Base-by-base conservation (phyloP, 2,113 vertebrate species). In the Chionodraco myersi region DNA sequence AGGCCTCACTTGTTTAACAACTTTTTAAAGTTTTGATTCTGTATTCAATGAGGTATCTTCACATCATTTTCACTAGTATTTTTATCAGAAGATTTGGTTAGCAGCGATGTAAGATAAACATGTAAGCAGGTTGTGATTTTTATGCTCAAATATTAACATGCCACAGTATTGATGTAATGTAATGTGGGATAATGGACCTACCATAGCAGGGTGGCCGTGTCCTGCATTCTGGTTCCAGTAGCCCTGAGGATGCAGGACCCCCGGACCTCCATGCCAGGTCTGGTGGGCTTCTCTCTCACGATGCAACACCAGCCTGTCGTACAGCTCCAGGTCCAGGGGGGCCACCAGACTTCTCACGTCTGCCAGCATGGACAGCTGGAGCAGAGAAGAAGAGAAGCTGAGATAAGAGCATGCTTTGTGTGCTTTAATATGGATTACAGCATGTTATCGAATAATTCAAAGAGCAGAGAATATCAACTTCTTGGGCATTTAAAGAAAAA, bases 231-330 rank as follows among this genome's bases (percentile, higher is more conserved):
- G 72, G 52, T 67, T 60, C 51, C 76, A 84, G 47, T 49, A 78
- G 51, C 58, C 59, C 48, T 71, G 77, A 36, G 90, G 82, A 10
- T 0, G 85, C 3, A 23, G 91, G 75, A 77, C 51, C n/a, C 87
- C 85, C 7, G 83, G 91, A 84, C 0, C 92, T 75, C 94, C 95
- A 73, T 97, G 96, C 30, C 95, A 96, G 0, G 95, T 94, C 79
- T 96, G 96, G 95, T 97, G 96, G 6, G 95, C 95, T 87, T 97
- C 96, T 0, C 97, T 96, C 91, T 98, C 97, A 10, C 91, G 94
- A 90, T 95, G 94, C 80, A 98, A 86, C 72, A 98, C 97, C 93
- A 98, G 93, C 80, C 94, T 94, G 81, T 99, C 97, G 0, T 97
- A 99, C 34, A 94, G 73, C 70, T 97, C 96, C 52, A 98, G 93